Conservation (phyloP, 2,113 vertebrate species). For the Dendrocopos noguchii region DNA sequence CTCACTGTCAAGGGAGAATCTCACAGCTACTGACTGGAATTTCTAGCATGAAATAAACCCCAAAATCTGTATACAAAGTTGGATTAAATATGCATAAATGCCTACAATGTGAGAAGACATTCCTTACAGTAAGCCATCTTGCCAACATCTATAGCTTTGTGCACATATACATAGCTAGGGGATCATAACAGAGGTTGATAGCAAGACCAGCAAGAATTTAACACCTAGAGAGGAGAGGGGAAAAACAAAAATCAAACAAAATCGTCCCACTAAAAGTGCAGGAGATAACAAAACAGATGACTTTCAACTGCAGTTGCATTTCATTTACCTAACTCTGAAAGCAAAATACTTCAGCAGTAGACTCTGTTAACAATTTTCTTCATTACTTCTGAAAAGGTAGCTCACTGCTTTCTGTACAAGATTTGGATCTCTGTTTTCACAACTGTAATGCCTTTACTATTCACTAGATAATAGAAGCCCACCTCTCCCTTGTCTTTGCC, state of each 20-base stretch:
- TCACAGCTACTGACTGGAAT: not conserved
- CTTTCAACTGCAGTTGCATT: not conserved
- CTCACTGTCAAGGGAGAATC: not conserved
- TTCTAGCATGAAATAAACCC: not conserved
- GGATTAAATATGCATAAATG: not conserved
- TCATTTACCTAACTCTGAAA: not conserved
- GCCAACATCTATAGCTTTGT: not conserved
- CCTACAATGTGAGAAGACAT: not conserved
- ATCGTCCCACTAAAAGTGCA: not conserved
- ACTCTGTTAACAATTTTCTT: not conserved
- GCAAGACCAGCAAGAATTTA: not conserved
- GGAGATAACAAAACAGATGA: conserved; percentile 1
- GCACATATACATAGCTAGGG: not conserved
- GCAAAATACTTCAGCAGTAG: not conserved
- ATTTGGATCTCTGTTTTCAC: not conserved
- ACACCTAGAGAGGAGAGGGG: not conserved
- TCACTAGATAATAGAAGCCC: not conserved
- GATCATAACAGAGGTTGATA: not conserved
- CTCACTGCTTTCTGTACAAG: not conserved
- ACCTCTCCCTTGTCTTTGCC: not conserved
- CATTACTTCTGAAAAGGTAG: not conserved
- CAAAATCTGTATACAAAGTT: not conserved
- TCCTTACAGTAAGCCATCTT: not conserved
- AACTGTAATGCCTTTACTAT: not conserved
- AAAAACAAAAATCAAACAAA: not conserved